Evolutionary conservation across 2,888 invertebrate species (phyloP).

Genomic region (Philonicus albiceps): DNA sequence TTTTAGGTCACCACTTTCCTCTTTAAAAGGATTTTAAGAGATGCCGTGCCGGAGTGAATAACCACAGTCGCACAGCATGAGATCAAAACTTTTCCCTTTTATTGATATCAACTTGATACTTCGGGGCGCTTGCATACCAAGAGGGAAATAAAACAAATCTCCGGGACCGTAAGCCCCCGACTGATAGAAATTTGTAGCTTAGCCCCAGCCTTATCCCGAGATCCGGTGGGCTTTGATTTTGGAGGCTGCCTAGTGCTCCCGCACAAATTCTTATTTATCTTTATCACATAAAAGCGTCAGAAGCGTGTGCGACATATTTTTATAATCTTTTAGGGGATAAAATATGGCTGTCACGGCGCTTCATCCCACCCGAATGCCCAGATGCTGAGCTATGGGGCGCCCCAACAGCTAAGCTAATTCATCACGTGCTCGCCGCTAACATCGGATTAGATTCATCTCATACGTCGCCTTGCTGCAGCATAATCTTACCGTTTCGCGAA

Average conservation of each 20-base stretch:
- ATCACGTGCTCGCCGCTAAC: background rate
- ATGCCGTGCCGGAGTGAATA: background rate
- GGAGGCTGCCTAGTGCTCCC: background rate
- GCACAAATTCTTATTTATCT: constrained; percentile 35
- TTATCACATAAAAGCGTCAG: constrained; percentile 30
- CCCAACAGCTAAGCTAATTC: background rate
- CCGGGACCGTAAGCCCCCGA: background rate
- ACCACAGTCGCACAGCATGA: background rate
- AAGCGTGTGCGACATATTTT: constrained; percentile 35
- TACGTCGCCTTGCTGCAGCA: background rate
- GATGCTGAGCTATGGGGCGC: background rate
- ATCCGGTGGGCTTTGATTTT: constrained; percentile 27
- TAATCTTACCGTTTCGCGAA: background rate
- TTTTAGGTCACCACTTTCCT: background rate
- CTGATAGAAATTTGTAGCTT: constrained; percentile 32
- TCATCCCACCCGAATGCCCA: background rate
- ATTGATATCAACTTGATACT: background rate
- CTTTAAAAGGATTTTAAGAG: background rate
- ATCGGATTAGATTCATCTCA: background rate
- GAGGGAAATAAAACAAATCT: constrained; percentile 37
- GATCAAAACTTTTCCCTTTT: background rate
- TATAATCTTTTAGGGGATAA: constrained; percentile 28
- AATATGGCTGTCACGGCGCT: background rate
- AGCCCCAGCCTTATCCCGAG: constrained; percentile 23
- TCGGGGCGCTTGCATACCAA: background rate